Conservation (phyloP, 2,797 vertebrate genomes). For the Bovichtus variegatus region DNA sequence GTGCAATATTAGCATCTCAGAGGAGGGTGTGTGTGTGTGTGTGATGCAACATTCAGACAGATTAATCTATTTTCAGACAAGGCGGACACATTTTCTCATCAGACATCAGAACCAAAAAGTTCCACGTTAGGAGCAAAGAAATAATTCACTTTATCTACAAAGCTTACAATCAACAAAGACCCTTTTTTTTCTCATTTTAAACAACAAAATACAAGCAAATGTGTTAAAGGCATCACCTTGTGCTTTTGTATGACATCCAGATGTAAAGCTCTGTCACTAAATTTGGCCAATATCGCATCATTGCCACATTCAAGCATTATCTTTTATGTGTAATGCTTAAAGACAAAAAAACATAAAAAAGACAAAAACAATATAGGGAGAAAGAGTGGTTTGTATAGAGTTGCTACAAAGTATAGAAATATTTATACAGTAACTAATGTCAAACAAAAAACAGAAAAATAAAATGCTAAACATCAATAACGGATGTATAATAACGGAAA, state of each 20-base stretch:
- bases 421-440: constrained; percentile 50
- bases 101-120: constrained; percentile 64
- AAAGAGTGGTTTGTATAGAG: constrained; percentile 32
- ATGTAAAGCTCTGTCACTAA: constrained; percentile 66
- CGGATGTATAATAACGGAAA: constrained; percentile 35
- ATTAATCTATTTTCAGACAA: constrained; percentile 69
- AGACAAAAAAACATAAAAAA: constrained; percentile 27
- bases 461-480: constrained; percentile 49
- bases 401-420: constrained; percentile 57
- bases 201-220: constrained; percentile 56
- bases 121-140: constrained; percentile 51
- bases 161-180: constrained; percentile 55
- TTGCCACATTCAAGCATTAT: constrained; percentile 39
- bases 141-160: constrained; percentile 64
- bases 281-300: constrained; percentile 34
- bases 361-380: constrained; percentile 9
- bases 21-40: constrained; percentile 29
- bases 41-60: constrained; percentile 71
- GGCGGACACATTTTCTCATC: constrained; percentile 59
- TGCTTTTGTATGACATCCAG: constrained; percentile 62
- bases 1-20: constrained; percentile 68
- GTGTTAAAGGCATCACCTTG: constrained; percentile 70
- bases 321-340: constrained; percentile 36
- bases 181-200: constrained; percentile 36
- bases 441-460: constrained; percentile 35